A percentile compares a stretch with the other conserved stretches of the same genome.
These are phyloP conservation scores for Nemotelus nigrinus DNA, from an alignment of 2,888 invertebrate genomes.

Conservation along the genomic window DNA sequence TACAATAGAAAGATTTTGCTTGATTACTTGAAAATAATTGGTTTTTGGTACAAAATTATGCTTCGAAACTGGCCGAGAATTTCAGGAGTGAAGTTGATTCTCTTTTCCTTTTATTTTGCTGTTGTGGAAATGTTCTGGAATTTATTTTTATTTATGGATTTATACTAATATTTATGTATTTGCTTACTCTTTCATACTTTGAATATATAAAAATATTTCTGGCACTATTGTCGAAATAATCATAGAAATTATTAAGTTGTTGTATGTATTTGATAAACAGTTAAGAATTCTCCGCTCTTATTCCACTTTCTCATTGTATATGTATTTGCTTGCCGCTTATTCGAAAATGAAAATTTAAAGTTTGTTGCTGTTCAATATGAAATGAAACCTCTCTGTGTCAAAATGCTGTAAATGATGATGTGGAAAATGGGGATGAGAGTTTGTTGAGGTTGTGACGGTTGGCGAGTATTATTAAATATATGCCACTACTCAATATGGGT, in stretches of 20 bases:
- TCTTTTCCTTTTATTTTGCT: constrained; percentile 13
- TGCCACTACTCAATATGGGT: background rate
- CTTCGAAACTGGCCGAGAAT: constrained; percentile 40
- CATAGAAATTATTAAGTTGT: constrained; percentile 43
- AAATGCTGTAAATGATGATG: constrained; percentile 43
- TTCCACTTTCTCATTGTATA: constrained; percentile 18
- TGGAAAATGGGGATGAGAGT: constrained; percentile 35
- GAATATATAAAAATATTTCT: constrained; percentile 61
- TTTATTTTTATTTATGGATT: background rate
- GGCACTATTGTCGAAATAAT: constrained; percentile 65
- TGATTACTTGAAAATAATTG: constrained; percentile 24
- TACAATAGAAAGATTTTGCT: constrained; percentile 34
- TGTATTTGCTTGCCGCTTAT: constrained; percentile 18
- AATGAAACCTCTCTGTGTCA: constrained; percentile 44
- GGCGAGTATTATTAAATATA: constrained; percentile 1
- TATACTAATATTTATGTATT: background rate
- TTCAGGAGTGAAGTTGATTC: constrained; percentile 23
- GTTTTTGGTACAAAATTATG: constrained; percentile 29
- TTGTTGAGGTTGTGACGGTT: constrained; percentile 17
- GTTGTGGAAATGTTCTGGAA: background rate
- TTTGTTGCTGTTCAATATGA: constrained; percentile 33
- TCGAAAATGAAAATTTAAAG: constrained; percentile 6
- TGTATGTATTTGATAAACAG: constrained; percentile 23
- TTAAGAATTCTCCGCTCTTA: constrained; percentile 5
- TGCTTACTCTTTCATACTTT: constrained; percentile 12